A percentile compares a stretch with the other conserved stretches of the same genome.
Conservation (phyloP, 2,797 vertebrate species). For the Pipistrellus kuhlii region DNA sequence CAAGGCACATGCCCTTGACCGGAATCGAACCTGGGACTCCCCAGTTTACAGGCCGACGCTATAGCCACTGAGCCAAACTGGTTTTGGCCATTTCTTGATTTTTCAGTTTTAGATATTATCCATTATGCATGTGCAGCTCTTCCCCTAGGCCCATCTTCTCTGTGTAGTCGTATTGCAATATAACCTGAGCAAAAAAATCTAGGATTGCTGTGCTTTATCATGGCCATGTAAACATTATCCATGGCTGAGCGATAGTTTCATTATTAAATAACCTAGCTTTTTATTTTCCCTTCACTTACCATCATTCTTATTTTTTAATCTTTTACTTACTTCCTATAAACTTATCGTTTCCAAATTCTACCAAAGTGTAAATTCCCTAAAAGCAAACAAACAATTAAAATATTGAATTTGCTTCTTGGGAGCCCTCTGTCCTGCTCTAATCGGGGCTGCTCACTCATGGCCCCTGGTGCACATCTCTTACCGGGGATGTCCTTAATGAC, state of each 20-base stretch:
- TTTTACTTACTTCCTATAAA: neutral
- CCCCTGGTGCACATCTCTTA: neutral
- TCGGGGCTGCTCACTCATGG: neutral
- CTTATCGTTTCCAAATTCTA: neutral
- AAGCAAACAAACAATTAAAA: neutral
- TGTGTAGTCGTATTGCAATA: neutral
- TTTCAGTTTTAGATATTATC: neutral
- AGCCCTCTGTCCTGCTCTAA: neutral
- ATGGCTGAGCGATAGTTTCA: neutral
- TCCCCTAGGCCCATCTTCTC: neutral
- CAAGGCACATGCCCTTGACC: too few species aligned
- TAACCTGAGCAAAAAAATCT: neutral
- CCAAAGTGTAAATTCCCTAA: neutral
- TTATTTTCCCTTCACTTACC: neutral
- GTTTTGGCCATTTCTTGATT: neutral
- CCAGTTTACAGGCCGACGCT: too few species aligned
- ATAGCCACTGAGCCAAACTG: too few species aligned
- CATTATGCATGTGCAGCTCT: neutral
- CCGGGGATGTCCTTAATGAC: neutral
- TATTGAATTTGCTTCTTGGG: neutral
- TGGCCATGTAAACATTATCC: neutral
- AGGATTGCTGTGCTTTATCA: neutral
- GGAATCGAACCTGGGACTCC: too few species aligned
- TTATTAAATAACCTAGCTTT: neutral
- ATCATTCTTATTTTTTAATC: slow-evolving; percentile 5